Percentiles rank a stretch among this genome's conserved stretches.
phyloP scores from a whole-genome alignment of 2,797 vertebrate genomes.

The Glyptemys insculpta region DNA sequence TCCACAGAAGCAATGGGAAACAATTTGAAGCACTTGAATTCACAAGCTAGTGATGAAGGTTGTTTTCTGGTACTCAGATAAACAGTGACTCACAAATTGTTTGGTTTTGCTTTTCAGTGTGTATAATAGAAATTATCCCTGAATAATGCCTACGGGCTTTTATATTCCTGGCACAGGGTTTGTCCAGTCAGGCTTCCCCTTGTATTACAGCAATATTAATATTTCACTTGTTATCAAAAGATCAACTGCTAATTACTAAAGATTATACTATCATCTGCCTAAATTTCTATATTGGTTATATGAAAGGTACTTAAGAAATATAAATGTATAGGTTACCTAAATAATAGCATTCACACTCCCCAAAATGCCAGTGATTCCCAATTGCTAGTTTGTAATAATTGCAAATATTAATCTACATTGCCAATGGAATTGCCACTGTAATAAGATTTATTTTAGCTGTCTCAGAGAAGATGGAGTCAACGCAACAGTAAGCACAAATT shows the following conservation, averaged over 20 bases:
- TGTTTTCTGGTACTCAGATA: background rate
- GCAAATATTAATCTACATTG: conserved; percentile 32
- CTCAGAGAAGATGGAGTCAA: background rate
- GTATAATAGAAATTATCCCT: conserved; percentile 13
- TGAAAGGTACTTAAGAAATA: conserved; percentile 48
- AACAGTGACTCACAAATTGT: background rate
- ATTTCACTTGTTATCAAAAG: conserved; percentile 10
- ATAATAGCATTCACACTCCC: conserved; percentile 27
- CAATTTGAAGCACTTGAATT: background rate
- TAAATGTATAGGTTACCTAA: conserved; percentile 39
- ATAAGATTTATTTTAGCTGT: conserved; percentile 47
- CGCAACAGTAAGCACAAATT: background rate
- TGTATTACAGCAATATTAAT: background rate
- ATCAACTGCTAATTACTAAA: conserved; percentile 44
- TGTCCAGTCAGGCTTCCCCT: background rate
- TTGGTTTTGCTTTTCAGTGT: conserved; percentile 7
- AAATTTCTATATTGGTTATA: conserved; percentile 51
- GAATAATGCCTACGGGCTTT: background rate
- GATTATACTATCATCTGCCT: conserved; percentile 17
- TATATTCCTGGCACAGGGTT: background rate
- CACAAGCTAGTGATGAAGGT: background rate
- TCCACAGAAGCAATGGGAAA: background rate
- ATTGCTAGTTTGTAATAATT: conserved; percentile 11
- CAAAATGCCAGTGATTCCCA: background rate
- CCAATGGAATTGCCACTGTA: conserved; percentile 2